Base-by-base conservation (phyloP, 2,113 vertebrate species). In the Ophiodon elongatus region DNA sequence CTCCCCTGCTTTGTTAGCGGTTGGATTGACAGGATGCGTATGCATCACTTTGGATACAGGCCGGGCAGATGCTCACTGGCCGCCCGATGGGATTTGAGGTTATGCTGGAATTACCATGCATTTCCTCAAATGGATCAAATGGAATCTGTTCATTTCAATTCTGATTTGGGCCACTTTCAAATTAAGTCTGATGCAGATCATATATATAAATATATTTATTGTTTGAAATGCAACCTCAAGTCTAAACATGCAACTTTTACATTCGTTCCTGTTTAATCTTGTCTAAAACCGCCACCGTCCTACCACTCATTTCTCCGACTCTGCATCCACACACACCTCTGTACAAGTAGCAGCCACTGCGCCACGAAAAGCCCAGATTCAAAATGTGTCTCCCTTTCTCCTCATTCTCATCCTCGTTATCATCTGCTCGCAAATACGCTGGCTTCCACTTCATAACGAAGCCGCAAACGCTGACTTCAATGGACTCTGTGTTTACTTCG, bases 1-100 rank as follows among this genome's bases (percentile, higher is more conserved):
- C 78, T 76, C 60, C 31, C n/a, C 37, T 76, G 57, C 78, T 85
- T 76, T 67, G 67, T 64, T 81, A 57, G 71, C 14, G 35, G 33
- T 17, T 60, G 70, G 79, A 70, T 33, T 83, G 66, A 69, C 74
- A 23, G 72, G 57, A 37, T 10, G 19, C 6, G 45, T 66, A 5
- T 35, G 76, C 47, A 8, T 76, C 54, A 63, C 64, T 84, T 56
- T 83, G 70, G 47, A 81, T 39, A 52, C 69, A 62, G 31, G 65
- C 54, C 4, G 7, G 33, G 31, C 65, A 67, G 33, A 19, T n/a
- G 0, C 59, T 74, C 60, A 67, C 70, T 39, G 29, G 17, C 43
- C 47, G 72, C 19, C 66, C 65, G 56, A 43, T 79, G 31, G 60
- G 56, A 11, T 56, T 80, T 65, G 27, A 75, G 41, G 29, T 60